Base-by-base conservation (phyloP, 2,113 vertebrate species). In the Nothoprocta perdicaria region DNA sequence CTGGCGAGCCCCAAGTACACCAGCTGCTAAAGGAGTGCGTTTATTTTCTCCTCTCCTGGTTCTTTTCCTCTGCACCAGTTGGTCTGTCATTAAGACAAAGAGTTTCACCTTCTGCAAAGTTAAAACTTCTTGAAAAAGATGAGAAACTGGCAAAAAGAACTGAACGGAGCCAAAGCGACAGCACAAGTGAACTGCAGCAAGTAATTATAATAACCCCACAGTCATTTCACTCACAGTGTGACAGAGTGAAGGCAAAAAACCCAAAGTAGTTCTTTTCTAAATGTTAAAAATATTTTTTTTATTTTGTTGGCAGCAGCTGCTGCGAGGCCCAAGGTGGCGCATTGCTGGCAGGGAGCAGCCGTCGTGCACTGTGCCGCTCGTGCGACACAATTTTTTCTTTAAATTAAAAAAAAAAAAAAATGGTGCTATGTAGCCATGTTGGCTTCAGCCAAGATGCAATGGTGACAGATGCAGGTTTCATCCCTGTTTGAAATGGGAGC, bases 171-270 rank as follows among this genome's bases (percentile, higher is more conserved):
- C 80, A 93, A 91, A 84, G 55, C 63, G 79, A 29, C 73, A 33
- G 58, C 83, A 81, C 74, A 67, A 92, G 89, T 89, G 84, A 80
- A 33, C 84, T 12, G 2, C 84, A 94, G 46, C 80, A 94, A 88
- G 87, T 78, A 94, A 95, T 95, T 94, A 84, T 81, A 76, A 63
- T 68, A 95, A 71, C 68, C 31, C 77, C 45, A 48, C 27, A 77
- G 85, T 90, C 80, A 88, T 93, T 95, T 92, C 50, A 6, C 38
- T 92, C 84, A 63, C 82, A 95, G 89, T 67, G 84, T 96, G 90
- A 88, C 33, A 84, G 52, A 75, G 61, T 50, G 91, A 81, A 87
- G 16, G 31, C 61, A 89, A 80, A 48, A 94, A 94, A 93, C 65
- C 9, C 82, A 53, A 77, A 6, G 16, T 78, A 22, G n/a, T 76